Percentiles rank a stretch among this genome's conserved stretches.
These are phyloP conservation scores for Pecten maximus DNA, from an alignment of 2,888 invertebrate species.

Conservation along the genomic window DNA sequence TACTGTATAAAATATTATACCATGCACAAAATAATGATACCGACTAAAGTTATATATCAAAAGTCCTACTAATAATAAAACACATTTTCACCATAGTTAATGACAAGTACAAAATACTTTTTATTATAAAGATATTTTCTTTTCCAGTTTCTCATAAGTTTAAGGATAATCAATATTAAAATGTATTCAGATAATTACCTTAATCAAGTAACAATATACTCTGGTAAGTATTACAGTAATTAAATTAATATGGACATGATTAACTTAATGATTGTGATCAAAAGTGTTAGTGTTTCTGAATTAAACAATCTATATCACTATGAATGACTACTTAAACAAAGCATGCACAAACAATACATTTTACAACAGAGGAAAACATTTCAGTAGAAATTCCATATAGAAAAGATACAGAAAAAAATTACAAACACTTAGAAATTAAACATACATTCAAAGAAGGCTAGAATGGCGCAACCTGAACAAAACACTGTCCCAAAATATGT, in stretches of 20 bases:
- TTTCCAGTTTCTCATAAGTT: too few species aligned
- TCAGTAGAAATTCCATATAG: background rate
- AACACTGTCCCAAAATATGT: background rate
- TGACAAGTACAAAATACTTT: too few species aligned
- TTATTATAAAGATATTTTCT: too few species aligned
- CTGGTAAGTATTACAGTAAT: too few species aligned
- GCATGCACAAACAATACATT: background rate
- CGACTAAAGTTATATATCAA: too few species aligned
- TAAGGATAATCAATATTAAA: too few species aligned
- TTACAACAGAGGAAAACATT: conserved; percentile 7
- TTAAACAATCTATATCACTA: background rate
- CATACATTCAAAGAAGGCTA: background rate
- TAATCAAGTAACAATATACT: too few species aligned
- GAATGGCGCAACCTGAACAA: background rate
- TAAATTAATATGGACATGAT: background rate
- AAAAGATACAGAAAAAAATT: background rate
- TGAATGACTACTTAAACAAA: background rate
- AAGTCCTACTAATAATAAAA: too few species aligned
- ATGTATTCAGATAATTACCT: too few species aligned
- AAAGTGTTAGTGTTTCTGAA: background rate
- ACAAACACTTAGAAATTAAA: too few species aligned
- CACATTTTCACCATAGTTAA: too few species aligned
- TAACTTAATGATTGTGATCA: background rate
- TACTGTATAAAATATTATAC: background rate
- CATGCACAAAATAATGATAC: background rate